A percentile compares a stretch with the other conserved stretches of the same genome.
Evolutionary conservation across 2,888 invertebrate species (phyloP).

Genomic region (Augochlorella aurata): DNA sequence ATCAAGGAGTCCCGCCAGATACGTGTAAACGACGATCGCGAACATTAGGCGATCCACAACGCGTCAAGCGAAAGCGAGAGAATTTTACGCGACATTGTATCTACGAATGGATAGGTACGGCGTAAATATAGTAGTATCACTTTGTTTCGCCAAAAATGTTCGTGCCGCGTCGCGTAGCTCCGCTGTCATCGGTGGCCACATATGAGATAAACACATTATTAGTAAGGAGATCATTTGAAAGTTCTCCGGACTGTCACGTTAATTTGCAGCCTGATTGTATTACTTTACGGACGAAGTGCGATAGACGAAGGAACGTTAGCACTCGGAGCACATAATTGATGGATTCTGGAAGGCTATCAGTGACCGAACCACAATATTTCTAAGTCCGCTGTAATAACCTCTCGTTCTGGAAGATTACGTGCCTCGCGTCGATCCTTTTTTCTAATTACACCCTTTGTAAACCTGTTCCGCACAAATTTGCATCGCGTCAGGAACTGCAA

Average conservation of each 20-base stretch:
- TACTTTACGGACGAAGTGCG: background rate
- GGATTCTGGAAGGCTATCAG: slow-evolving; percentile 47
- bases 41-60: too few species aligned
- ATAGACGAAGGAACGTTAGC: slow-evolving; percentile 32
- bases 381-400: slow-evolving; percentile 52
- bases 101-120: too few species aligned
- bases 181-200: background rate
- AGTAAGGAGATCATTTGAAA: background rate
- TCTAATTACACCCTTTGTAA: slow-evolving; percentile 47
- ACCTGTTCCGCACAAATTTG: slow-evolving; percentile 46
- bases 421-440: slow-evolving; percentile 42
- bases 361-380: slow-evolving; percentile 48
- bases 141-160: too few species aligned
- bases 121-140: too few species aligned
- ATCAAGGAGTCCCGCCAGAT: too few species aligned
- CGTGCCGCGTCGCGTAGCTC: background rate
- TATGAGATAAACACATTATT: background rate
- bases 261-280: background rate
- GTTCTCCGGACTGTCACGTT: background rate
- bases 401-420: slow-evolving; percentile 41
- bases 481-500: slow-evolving; percentile 36
- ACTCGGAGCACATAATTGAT: slow-evolving; percentile 28
- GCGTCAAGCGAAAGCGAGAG: too few species aligned
- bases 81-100: too few species aligned
- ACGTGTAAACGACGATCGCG: too few species aligned